Conservation (phyloP, 2,113 vertebrate genomes). For the Odocoileus hemionus region DNA sequence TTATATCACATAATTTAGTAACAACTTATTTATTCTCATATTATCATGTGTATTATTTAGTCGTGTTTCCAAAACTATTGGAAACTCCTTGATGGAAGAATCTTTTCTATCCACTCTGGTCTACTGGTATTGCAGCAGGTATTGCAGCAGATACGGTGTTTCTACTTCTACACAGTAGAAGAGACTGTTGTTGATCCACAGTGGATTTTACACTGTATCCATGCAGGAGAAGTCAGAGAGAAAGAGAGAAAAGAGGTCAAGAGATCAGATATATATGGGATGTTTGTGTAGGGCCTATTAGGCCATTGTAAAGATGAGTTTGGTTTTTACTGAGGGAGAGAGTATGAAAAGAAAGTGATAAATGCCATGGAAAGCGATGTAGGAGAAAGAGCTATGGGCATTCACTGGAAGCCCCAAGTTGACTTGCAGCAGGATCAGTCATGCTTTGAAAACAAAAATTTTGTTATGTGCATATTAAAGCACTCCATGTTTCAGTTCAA, state of each 20-base stretch:
- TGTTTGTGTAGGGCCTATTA: not conserved
- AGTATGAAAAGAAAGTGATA: not conserved
- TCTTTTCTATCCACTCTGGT: not conserved
- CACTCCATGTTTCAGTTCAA: not conserved
- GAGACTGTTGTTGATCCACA: not conserved
- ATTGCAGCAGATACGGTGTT: not conserved
- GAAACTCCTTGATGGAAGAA: not conserved
- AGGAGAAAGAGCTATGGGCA: not conserved
- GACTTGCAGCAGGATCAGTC: not conserved
- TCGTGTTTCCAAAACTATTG: not conserved
- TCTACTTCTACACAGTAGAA: not conserved
- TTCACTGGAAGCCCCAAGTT: not conserved
- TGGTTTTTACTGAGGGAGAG: not conserved
- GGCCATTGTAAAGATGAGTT: not conserved
- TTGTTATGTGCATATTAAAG: not conserved
- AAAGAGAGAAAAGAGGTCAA: not conserved
- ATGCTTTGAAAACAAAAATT: slow-evolving; percentile 28
- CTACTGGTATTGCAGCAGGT: not conserved
- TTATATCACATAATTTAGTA: not conserved
- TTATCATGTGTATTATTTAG: not conserved
- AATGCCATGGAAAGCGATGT: not conserved
- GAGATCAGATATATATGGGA: not conserved
- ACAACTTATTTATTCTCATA: not conserved
- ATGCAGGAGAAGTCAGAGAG: not conserved
- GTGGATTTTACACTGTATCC: not conserved